phyloP scores from a whole-genome alignment of 2,888 invertebrate genomes.

The Microctonus aethiopoides region DNA sequence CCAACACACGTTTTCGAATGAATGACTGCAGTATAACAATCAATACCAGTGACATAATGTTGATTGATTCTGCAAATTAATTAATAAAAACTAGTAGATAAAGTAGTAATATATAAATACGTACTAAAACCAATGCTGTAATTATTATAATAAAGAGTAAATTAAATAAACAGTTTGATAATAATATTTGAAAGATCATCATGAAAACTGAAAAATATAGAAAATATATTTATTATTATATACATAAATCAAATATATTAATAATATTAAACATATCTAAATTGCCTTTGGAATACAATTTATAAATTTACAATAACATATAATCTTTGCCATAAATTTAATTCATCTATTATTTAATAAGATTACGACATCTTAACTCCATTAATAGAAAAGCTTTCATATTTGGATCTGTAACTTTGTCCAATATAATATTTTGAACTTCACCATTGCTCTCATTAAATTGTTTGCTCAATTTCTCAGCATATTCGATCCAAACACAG shows the following conservation, averaged over 20 bases:
- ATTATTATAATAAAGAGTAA: no score
- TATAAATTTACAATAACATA: neutral
- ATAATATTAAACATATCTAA: neutral
- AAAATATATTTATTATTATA: neutral
- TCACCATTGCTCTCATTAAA: constrained; percentile 77
- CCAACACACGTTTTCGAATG: neutral
- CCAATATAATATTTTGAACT: constrained; percentile 77
- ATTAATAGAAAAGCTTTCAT: constrained; percentile 84
- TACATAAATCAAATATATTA: neutral
- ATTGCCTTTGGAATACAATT: neutral
- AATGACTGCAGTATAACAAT: neutral
- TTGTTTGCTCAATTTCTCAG: constrained; percentile 77
- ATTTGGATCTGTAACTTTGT: constrained; percentile 82
- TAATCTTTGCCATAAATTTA: neutral
- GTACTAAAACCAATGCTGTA: no score
- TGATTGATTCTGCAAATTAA: neutral
- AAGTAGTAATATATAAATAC: no score
- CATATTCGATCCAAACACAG: constrained; percentile 94
- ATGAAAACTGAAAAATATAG: neutral
- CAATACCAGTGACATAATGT: neutral
- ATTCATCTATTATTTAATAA: constrained; percentile 47
- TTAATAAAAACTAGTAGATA: neutral
- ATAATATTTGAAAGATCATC: neutral
- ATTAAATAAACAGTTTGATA: no score
- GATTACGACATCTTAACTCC: constrained; percentile 73